Evolutionary conservation across 1,140 invertebrate genomes (phyloP), one percentile per base, ranked within the genome.

Genomic region (Drosophila kikkawai): DNA sequence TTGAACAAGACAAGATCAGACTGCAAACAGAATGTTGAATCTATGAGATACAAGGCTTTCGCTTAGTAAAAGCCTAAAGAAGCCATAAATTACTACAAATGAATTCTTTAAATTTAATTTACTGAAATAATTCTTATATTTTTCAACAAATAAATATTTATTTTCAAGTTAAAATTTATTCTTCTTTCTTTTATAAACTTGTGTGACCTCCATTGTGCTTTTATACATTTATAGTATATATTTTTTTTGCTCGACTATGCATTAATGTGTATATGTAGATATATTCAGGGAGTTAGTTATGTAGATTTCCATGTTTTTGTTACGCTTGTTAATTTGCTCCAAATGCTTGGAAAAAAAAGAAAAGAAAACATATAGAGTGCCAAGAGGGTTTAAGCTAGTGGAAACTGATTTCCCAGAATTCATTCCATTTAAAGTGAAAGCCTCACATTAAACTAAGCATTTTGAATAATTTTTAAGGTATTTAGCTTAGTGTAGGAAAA

Each of bases 271-370:
- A 42, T 66, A 39, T 73, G 39, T 19, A 42, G n/a, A 47, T 70
- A 56, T 70, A 50, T 48, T 29, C 39, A 59, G 50, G 60, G 57
- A 58, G 53, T 34, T 66, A 48, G 58, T 45, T 71, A 32, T 60
- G 64, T 66, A 45, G 58, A 45, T 36, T 37, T 37, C 6, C 32
- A 42, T 64, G 47, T 51, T 41, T 80, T 73, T 80, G 73, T 73
- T 81, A 81, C 82, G 82, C 82, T 85, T 81, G 82, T 84, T 84
- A 84, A 84, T 74, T 84, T 81, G 80, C 82, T 66, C 64, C 64
- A 81, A 80, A 83, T 73, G 81, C 77, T 80, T 39, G 60, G 22
- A 48, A 48, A 70, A 76, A 73, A 73, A 53, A 53, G 9, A 15
- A 19, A 44, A 9, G 41, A 58, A 26, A 34, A 7, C 1, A 63